Evolutionary conservation across 2,888 invertebrate species (phyloP), one percentile per base, ranked within the genome.

Genomic region (Tiliacea aurago): DNA sequence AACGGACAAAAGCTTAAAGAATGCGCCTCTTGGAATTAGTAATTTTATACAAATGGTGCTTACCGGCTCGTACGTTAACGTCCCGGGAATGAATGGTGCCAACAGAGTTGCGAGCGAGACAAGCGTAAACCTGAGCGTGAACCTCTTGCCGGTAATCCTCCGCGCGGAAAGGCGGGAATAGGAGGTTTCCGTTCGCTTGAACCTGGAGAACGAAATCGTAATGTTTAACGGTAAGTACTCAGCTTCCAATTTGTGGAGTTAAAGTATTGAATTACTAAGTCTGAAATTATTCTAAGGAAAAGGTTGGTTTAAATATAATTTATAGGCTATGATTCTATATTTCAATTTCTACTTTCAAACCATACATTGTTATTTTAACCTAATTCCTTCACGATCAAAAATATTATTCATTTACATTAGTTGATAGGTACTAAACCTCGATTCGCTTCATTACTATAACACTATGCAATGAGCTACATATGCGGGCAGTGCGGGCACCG

Each of bases 11-110:
- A 79, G 72, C 69, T 76, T 51, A 45, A 76, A 80, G 76, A 83
- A 85, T 86, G 74, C 66, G 73, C 58, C 56, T 76, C 61, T 76
- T 67, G 73, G 73, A 85, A 85, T 80, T 73, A 73, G 86, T 80
- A 80, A 87, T 84, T 79, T 66, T 78, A 82, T 81, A 79, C 49
- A 74, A 86, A 81, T 67, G 56, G 65, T 87, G 94, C 97, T 97
- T 97, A 99, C 99, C 99, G 95, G 99, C 99, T 96, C 99, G 97
- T 69, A 99, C 99, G 95, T 99, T 98, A 91, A 99, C 99, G 94
- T 99, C 98, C 70, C 99, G 97, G 65, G 99, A 99, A 91, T 98
- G 98, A 88, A 99, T 98, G 51, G 98, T 98, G 83, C 99, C 99
- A 86, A 98, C 98, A 73, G 98, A 97, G 94, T 99, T 99, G 89